Evolutionary conservation across 2,797 vertebrate genomes (phyloP).

Genomic region (Gymnothorax reevesii): DNA sequence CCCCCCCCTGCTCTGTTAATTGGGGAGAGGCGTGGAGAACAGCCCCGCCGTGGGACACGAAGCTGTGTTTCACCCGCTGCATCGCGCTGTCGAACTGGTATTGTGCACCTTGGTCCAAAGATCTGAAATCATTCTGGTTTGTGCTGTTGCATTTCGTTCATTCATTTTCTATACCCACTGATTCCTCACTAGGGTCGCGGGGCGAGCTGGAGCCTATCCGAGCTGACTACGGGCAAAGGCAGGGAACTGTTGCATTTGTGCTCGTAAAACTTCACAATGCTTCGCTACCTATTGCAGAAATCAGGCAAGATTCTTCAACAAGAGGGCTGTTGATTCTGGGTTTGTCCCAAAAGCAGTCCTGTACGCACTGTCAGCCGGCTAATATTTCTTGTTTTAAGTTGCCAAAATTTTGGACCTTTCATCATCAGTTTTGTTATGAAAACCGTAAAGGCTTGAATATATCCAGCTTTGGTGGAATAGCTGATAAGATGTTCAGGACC

Average conservation of each 20-base stretch:
- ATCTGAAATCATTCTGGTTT: constrained; percentile 37
- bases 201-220: too few species aligned
- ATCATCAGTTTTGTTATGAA: not conserved
- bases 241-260: not conserved
- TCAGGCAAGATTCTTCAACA: not conserved
- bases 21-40: constrained; percentile 53
- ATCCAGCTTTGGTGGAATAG: not conserved
- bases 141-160: constrained; percentile 6
- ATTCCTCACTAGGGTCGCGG: too few species aligned
- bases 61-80: not conserved
- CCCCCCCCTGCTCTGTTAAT: constrained; percentile 59
- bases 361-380: not conserved
- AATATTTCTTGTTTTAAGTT: not conserved
- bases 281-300: not conserved
- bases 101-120: constrained; percentile 47
- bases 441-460: not conserved
- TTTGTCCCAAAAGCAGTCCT: not conserved
- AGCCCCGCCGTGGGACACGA: not conserved
- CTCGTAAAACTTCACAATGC: not conserved
- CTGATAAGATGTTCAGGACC: not conserved
- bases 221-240: too few species aligned
- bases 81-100: constrained; percentile 21
- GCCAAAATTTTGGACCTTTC: not conserved
- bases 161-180: too few species aligned
- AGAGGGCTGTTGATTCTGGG: not conserved